Conservation (phyloP, 2,888 invertebrate species). For the Dicycla oo region DNA sequence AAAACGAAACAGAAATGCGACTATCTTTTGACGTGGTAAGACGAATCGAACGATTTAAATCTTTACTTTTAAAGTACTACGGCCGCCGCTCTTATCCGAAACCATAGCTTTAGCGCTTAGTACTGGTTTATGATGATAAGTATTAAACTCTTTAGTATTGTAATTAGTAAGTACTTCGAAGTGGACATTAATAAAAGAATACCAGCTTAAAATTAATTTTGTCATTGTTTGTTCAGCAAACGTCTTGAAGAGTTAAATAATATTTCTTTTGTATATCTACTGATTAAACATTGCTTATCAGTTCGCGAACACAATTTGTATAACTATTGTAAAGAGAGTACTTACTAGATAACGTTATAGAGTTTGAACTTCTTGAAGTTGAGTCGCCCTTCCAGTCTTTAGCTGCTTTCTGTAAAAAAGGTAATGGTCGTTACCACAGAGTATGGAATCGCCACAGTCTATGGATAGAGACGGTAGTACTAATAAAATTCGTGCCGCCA, state of each 20-base stretch:
- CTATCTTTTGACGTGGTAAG: too few species aligned
- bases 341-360: constrained; percentile 60
- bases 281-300: constrained; percentile 28
- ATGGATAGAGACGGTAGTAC: too few species aligned
- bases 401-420: constrained; percentile 71
- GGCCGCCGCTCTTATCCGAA: too few species aligned
- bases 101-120: too few species aligned
- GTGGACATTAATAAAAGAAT: background rate
- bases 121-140: too few species aligned
- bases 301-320: background rate
- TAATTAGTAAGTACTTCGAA: background rate
- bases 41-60: too few species aligned
- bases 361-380: constrained; percentile 46
- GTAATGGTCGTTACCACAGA: background rate
- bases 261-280: background rate
- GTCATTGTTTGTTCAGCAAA: constrained; percentile 32
- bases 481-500: background rate
- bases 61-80: too few species aligned
- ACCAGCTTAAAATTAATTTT: background rate
- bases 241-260: constrained; percentile 22
- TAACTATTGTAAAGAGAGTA: background rate
- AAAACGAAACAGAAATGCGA: too few species aligned
- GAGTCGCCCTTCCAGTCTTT: constrained; percentile 61
- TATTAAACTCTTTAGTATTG: background rate
- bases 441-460: too few species aligned